Evolutionary conservation across 2,113 vertebrate genomes (phyloP).

Genomic region (Alethe diademata): DNA sequence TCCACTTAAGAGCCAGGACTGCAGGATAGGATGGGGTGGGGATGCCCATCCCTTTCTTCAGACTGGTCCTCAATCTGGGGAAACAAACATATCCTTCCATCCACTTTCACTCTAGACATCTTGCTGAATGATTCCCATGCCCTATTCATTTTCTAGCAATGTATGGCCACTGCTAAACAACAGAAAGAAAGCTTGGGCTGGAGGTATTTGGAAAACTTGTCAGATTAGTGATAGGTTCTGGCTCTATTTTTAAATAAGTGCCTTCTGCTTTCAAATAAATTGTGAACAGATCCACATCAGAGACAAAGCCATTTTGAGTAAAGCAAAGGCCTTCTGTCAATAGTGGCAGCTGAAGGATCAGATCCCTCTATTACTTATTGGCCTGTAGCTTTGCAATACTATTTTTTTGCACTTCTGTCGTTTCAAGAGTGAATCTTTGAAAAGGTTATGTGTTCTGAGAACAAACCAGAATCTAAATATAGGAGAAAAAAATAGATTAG

Average conservation of each 20-base stretch:
- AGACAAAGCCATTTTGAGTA: background rate
- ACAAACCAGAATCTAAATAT: slow-evolving; percentile 7
- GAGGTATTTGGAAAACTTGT: background rate
- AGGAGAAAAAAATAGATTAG: background rate
- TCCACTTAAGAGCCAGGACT: background rate
- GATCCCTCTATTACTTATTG: background rate
- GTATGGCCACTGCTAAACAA: background rate
- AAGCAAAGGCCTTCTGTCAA: background rate
- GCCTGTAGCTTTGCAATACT: background rate
- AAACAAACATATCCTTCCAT: background rate
- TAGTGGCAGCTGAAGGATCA: background rate
- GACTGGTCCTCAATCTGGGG: background rate
- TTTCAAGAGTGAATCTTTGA: slow-evolving; percentile 8
- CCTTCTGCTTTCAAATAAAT: background rate
- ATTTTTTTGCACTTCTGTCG: background rate
- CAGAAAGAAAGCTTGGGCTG: background rate
- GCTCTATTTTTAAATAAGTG: background rate
- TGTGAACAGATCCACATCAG: background rate
- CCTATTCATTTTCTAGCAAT: background rate
- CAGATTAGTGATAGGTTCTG: background rate
- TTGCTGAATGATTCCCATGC: background rate
- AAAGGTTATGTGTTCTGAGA: background rate
- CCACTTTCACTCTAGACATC: background rate
- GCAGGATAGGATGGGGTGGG: background rate
- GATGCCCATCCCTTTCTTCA: background rate